Base-by-base conservation (phyloP, 2,888 invertebrate species). In the Tiphia femorata region DNA sequence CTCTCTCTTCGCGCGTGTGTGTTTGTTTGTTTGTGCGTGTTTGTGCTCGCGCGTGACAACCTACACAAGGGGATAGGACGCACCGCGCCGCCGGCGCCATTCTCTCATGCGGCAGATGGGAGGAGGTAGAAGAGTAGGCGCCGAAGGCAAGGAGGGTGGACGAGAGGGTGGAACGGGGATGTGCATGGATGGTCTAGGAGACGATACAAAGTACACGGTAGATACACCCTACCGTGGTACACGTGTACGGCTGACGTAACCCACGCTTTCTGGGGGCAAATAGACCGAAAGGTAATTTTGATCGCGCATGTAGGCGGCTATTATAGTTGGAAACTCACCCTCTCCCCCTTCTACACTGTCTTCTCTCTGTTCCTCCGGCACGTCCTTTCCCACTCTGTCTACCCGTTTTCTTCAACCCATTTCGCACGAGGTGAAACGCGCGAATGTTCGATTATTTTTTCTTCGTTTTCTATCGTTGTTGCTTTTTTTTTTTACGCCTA, bases 281-380 rank as follows among this genome's bases (percentile, higher is more conserved):
- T 67, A 72, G 67, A 72, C 64, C 67, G 54, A 67, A 64, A 67
- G 70, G 58, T 73, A 72, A 76, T 75, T 73, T 69, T 38, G 42
- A 57, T 56, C 23, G 53, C 55, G 50, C 57, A 68, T 59, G 74
- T 76, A 71, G 69, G 67, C 64, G 62, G 65, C 62, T 71, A 67
- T 76, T 67, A 75, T 57, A 47, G 58, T 57, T 53, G 51, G 6
- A n/a, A 6, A 30, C 14, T 29, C 25, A 8, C 16, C 23, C 19
- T 12, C 49, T 6, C 5, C 2, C 6, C 48, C 30, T 8, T 10
- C 27, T 38, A 6, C 12, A 20, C 16, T 7, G n/a, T 19, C 1
- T 1, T 1, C 4, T n/a, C 4, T 23, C 27, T 10, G 7, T 27
- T 27, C 17, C 27, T 10, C n/a, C n/a, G n/a, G n/a, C n/a, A n/a